Evolutionary conservation across 2,797 vertebrate species (phyloP).

Genomic region (Apodemus agrarius): DNA sequence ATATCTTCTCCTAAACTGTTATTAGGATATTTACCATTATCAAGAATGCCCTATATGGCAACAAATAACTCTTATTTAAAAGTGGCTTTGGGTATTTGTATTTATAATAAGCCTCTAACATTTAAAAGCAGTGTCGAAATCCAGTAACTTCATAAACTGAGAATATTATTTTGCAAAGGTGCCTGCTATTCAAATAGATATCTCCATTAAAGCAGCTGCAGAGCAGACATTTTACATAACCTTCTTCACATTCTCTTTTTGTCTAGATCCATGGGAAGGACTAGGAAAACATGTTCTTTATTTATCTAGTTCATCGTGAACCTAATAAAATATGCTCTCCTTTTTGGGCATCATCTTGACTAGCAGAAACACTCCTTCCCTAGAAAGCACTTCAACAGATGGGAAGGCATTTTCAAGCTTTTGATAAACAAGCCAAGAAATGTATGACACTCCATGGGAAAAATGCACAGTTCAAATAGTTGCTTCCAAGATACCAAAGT

Average conservation of each 20-base stretch:
- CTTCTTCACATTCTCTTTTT: neutral
- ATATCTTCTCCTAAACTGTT: neutral
- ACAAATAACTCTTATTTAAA: neutral
- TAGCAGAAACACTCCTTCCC: neutral
- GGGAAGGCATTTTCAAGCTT: neutral
- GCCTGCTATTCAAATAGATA: neutral
- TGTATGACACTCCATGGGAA: neutral
- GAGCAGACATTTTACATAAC: neutral
- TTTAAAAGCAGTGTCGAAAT: neutral
- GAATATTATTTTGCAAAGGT: neutral
- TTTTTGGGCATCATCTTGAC: neutral
- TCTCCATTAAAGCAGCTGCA: neutral
- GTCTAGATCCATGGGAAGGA: neutral
- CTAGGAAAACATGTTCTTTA: neutral
- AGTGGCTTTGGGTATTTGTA: neutral
- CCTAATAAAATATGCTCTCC: neutral
- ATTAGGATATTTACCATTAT: neutral
- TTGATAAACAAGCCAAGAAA: neutral
- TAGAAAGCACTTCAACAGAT: neutral
- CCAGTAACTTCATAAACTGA: neutral
- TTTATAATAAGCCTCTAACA: neutral
- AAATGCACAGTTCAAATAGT: neutral
- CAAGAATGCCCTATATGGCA: neutral
- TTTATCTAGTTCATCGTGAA: neutral
- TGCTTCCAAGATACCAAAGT: slow-evolving; percentile 18